Evolutionary conservation across 35 echinoderm and acorn worm species (phyloP).

Genomic region (Stichopus chloronotus): DNA sequence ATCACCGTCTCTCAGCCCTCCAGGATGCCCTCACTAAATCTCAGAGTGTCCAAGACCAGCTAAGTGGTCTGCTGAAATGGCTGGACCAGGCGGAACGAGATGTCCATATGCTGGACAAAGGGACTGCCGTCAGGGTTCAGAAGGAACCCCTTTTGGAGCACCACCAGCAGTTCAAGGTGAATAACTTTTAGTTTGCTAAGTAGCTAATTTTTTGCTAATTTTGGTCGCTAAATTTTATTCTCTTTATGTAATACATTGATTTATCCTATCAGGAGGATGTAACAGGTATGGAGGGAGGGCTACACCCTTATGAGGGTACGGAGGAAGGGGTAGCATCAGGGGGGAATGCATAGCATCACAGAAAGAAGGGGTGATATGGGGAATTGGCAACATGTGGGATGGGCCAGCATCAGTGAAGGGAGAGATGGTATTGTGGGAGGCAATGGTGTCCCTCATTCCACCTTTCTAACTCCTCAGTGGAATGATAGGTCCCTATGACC

Average conservation of each 20-base stretch:
- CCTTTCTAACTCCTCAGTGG: neutral
- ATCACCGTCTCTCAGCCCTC: constrained; percentile 69
- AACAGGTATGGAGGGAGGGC: neutral
- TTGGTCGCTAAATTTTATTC: too few species aligned
- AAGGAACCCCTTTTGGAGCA: constrained; percentile 89
- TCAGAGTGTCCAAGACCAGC: constrained; percentile 81
- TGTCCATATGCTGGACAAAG: constrained; percentile 83
- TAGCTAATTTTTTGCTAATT: neutral
- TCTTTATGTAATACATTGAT: too few species aligned
- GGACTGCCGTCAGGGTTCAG: constrained; percentile 79
- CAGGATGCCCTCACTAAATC: constrained; percentile 82
- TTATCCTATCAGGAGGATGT: neutral
- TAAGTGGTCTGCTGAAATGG: constrained; percentile 75
- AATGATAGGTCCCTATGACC: too few species aligned
- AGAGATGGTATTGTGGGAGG: neutral
- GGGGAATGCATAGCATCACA: too few species aligned
- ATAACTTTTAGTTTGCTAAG: neutral
- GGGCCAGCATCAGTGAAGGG: too few species aligned
- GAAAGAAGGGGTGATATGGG: too few species aligned
- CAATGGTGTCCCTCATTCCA: too few species aligned
- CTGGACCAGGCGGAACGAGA: constrained; percentile 90
- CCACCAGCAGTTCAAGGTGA: constrained; percentile 89
- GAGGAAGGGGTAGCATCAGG: neutral
- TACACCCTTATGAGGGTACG: too few species aligned
- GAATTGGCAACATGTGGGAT: too few species aligned